These are phyloP conservation scores for Macroglossus sobrinus DNA, from an alignment of 2,113 vertebrate genomes.

Conservation along the genomic window DNA sequence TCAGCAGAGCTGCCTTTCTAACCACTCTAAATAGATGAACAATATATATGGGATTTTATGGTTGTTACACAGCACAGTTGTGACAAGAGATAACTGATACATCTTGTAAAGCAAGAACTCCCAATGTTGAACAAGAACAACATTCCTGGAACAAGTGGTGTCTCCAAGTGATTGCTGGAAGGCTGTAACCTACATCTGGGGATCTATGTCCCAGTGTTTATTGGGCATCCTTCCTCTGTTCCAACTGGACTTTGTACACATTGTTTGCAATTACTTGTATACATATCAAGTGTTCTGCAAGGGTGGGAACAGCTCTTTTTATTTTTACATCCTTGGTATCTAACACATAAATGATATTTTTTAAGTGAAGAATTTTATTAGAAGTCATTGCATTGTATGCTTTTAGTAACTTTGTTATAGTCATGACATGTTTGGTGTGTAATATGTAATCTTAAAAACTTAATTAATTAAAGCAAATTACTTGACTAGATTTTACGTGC, in stretches of 20 bases:
- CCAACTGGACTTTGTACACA: background rate
- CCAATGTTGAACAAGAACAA: background rate
- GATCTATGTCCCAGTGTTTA: background rate
- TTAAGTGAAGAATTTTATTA: background rate
- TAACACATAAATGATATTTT: background rate
- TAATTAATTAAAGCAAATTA: background rate
- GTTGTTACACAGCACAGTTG: background rate
- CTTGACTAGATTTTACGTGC: background rate
- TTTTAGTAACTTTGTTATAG: background rate
- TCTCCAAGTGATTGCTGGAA: background rate
- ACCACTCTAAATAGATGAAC: background rate
- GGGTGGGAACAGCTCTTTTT: background rate
- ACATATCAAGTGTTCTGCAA: background rate
- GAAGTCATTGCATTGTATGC: background rate
- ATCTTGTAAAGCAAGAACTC: background rate
- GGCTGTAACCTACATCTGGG: background rate
- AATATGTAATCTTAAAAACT: background rate
- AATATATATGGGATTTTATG: background rate
- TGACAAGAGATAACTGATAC: background rate
- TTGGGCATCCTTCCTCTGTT: background rate
- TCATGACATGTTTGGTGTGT: background rate
- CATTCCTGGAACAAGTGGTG: background rate
- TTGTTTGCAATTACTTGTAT: background rate
- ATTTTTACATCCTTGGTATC: background rate
- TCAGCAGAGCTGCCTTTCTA: background rate